These are phyloP conservation scores for Rhinolophus ferrumequinum DNA, from an alignment of 2,113 vertebrate genomes.

Conservation along the genomic window DNA sequence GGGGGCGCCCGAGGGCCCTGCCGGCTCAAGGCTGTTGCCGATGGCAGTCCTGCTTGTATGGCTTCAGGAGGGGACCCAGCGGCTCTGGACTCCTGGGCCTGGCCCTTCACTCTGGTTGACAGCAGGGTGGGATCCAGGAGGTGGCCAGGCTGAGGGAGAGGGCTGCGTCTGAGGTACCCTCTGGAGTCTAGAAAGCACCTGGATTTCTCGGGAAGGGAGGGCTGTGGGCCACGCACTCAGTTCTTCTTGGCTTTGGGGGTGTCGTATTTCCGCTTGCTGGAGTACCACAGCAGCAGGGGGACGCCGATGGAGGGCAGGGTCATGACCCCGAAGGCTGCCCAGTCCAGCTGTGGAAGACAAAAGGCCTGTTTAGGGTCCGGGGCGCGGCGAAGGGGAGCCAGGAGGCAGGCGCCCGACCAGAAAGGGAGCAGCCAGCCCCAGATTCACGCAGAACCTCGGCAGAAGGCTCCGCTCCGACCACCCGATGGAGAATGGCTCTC, in stretches of 20 bases:
- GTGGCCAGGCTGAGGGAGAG: neutral
- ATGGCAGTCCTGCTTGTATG: neutral
- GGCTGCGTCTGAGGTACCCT: neutral
- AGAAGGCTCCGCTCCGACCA: neutral
- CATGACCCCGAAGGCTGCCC: constrained; percentile 98
- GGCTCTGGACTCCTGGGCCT: constrained; percentile 14
- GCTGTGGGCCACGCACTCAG: constrained; percentile 80
- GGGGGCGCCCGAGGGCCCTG: neutral
- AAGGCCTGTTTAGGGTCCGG: neutral
- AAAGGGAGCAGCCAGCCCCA: neutral
- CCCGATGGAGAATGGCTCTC: neutral
- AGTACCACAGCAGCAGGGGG: constrained; percentile 97
- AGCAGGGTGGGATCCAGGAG: constrained; percentile 17
- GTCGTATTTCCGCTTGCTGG: constrained; percentile 98
- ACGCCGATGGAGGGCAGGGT: constrained; percentile 97
- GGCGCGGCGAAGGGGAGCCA: neutral
- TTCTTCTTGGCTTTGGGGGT: constrained; percentile 95
- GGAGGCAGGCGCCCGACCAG: neutral
- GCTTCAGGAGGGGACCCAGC: constrained; percentile 37
- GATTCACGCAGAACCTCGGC: neutral
- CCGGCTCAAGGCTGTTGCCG: neutral
- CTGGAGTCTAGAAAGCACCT: constrained; percentile 66
- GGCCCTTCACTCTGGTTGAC: neutral
- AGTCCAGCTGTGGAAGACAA: constrained; percentile 90
- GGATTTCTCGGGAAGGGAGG: constrained; percentile 27